Percentiles rank a stretch among this genome's conserved stretches.
Conservation (phyloP, 1,140 invertebrate species). For the Physella acuta region DNA sequence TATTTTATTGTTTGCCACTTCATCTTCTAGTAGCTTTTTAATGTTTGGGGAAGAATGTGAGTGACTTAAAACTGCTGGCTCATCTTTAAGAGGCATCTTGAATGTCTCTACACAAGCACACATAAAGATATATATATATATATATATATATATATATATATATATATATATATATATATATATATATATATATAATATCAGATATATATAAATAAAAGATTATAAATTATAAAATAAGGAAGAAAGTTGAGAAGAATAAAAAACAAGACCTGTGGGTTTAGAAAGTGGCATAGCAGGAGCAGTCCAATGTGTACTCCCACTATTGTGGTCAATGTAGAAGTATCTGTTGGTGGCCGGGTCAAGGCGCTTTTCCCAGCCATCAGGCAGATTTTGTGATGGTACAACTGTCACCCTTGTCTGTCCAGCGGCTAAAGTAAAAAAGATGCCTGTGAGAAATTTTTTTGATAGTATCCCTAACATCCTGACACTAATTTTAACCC, state of each 20-base stretch:
- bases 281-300: slow-evolving; percentile 34
- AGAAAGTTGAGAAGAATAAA: not conserved
- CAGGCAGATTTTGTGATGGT: slow-evolving; percentile 42
- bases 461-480: too few species aligned
- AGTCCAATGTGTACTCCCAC: slow-evolving; percentile 51
- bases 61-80: slow-evolving; percentile 56
- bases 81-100: slow-evolving; percentile 44
- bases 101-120: too few species aligned
- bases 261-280: not conserved
- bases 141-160: too few species aligned
- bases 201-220: too few species aligned
- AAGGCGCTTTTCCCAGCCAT: slow-evolving; percentile 52
- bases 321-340: slow-evolving; percentile 54
- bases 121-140: too few species aligned
- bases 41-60: slow-evolving; percentile 76
- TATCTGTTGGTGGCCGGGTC: slow-evolving; percentile 48
- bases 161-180: too few species aligned
- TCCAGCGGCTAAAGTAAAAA: not conserved
- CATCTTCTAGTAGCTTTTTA: slow-evolving; percentile 66
- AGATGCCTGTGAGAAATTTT: too few species aligned
- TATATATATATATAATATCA: too few species aligned
- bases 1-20: slow-evolving; percentile 25
- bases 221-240: too few species aligned
- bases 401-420: slow-evolving; percentile 37
- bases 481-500: too few species aligned